Evolutionary conservation across 1,140 invertebrate genomes (phyloP).

Genomic region (Trissolcus basalis): DNA sequence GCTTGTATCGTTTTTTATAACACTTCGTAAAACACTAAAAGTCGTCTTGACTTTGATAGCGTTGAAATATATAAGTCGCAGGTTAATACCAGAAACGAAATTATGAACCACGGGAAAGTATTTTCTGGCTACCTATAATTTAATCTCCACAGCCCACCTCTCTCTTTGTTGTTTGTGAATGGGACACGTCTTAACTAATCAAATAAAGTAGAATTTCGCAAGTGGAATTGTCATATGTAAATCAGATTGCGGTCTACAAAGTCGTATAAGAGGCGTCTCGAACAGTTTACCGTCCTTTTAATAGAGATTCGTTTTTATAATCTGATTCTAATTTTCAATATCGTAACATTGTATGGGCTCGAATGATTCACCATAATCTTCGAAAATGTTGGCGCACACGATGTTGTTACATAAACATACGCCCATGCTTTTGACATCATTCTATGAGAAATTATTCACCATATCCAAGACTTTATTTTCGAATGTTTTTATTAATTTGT

Average conservation of each 20-base stretch:
- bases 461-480: too few relatives aligned
- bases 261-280: constrained; percentile 8
- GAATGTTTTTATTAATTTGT: too few relatives aligned
- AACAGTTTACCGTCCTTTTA: background rate
- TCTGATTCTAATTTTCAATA: background rate
- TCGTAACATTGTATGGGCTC: background rate
- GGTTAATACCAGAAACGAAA: constrained; percentile 3
- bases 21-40: constrained; percentile 52
- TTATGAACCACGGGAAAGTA: constrained; percentile 25
- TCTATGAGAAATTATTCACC: too few relatives aligned
- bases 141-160: constrained; percentile 1
- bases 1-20: constrained; percentile 53
- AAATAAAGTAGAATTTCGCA: constrained; percentile 16
- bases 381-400: constrained; percentile 14
- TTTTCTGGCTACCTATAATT: constrained; percentile 22
- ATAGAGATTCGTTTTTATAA: background rate
- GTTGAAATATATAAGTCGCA: constrained; percentile 7
- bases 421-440: too few relatives aligned
- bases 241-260: constrained; percentile 6
- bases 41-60: constrained; percentile 13
- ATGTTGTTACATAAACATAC: too few relatives aligned
- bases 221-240: constrained; percentile 12
- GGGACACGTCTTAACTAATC: background rate
- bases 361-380: constrained; percentile 3
- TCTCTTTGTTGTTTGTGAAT: constrained; percentile 7